Evolutionary conservation across 2,113 vertebrate species (phyloP).

Genomic region (Chaetops frenatus): DNA sequence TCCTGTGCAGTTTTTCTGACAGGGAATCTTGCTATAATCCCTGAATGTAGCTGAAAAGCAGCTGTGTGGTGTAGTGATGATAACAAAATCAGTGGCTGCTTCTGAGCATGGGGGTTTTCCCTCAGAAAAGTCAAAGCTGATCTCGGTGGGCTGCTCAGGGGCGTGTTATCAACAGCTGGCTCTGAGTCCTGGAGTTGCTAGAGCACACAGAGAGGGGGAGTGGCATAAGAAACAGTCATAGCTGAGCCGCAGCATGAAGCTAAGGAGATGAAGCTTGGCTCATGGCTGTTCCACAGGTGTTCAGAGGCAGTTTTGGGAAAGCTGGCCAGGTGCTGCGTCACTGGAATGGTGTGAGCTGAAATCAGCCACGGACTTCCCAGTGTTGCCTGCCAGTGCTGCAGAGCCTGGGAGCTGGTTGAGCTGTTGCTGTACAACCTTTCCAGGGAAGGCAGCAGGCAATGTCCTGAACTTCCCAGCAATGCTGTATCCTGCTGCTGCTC

Average conservation of each 20-base stretch:
- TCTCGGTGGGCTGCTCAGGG: neutral
- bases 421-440: neutral
- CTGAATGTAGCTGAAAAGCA: neutral
- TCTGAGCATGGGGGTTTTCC: neutral
- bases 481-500: neutral
- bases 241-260: neutral
- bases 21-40: neutral
- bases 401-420: neutral
- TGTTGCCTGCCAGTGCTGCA: neutral
- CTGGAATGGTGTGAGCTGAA: neutral
- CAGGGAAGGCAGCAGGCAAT: neutral
- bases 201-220: neutral
- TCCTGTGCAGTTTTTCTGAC: neutral
- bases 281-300: neutral
- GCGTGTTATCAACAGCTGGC: rapidly evolving
- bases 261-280: neutral
- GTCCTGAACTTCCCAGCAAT: neutral
- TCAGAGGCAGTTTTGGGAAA: neutral
- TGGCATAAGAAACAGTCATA: rapidly evolving
- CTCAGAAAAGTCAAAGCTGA: neutral
- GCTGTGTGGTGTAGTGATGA: neutral
- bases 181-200: neutral
- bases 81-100: neutral
- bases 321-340: neutral
- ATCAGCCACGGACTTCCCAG: rapidly evolving